Evolutionary conservation across 2,797 vertebrate genomes (phyloP).

Genomic region (Knipowitschia caucasica): DNA sequence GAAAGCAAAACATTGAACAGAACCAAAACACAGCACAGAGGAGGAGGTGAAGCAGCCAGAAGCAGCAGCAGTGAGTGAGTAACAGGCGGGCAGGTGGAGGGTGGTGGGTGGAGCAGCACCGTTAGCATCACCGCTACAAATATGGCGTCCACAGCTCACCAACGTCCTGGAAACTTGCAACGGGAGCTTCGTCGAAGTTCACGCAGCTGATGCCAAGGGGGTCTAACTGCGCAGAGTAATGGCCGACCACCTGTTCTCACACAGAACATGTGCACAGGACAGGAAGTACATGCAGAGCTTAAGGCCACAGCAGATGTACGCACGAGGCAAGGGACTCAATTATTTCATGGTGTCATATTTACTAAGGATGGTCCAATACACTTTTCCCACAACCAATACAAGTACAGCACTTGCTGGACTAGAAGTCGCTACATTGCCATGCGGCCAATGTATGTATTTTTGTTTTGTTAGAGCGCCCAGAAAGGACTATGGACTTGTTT

Average conservation of each 20-base stretch:
- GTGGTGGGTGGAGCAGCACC: slow-evolving; percentile 76
- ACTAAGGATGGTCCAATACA: too few species aligned
- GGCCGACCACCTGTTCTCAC: slow-evolving; percentile 87
- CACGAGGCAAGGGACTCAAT: too few species aligned
- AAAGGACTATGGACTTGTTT: too few species aligned
- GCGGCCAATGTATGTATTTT: too few species aligned
- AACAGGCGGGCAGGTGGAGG: neutral
- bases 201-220: slow-evolving; percentile 98
- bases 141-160: slow-evolving; percentile 81
- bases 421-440: too few species aligned
- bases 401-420: too few species aligned
- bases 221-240: slow-evolving; percentile 94
- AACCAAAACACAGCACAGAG: neutral
- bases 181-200: slow-evolving; percentile 95
- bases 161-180: slow-evolving; percentile 87
- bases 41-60: neutral
- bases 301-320: too few species aligned
- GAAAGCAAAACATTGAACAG: neutral
- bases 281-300: neutral
- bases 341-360: too few species aligned
- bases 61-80: neutral
- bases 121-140: slow-evolving; percentile 77
- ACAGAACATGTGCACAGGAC: neutral
- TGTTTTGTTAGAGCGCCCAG: too few species aligned
- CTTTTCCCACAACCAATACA: too few species aligned